Percentiles rank a stretch among this genome's conserved stretches.
phyloP scores from a whole-genome alignment of 2,888 invertebrate genomes.

The Acronicta psi region DNA sequence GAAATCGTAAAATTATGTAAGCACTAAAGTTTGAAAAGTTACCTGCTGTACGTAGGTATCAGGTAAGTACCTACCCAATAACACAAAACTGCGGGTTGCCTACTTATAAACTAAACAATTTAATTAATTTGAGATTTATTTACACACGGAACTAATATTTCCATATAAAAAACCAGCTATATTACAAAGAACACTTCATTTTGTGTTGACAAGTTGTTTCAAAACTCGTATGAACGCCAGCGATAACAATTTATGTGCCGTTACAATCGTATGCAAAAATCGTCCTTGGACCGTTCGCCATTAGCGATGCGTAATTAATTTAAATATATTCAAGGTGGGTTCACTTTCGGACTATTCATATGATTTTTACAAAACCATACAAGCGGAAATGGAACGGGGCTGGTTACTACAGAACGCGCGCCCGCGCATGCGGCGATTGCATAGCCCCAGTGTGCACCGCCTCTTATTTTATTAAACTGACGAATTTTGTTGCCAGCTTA shows the following conservation, averaged over 20 bases:
- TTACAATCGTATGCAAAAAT: conserved; percentile 81
- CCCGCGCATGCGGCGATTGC: conserved; percentile 56
- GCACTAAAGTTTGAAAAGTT: conserved; percentile 40
- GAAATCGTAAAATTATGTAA: conserved; percentile 13
- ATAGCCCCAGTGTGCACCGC: background rate
- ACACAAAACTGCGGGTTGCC: conserved; percentile 20
- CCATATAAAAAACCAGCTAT: conserved; percentile 27
- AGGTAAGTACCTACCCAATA: too few species aligned
- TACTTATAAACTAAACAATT: conserved; percentile 25
- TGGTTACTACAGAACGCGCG: conserved; percentile 58
- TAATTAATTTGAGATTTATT: conserved; percentile 1
- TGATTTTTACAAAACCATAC: conserved; percentile 74
- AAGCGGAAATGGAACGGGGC: conserved; percentile 75
- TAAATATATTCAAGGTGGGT: conserved; percentile 80
- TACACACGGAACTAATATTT: too few species aligned
- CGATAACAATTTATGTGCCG: conserved; percentile 71
- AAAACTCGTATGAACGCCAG: conserved; percentile 55
- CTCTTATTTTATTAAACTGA: conserved; percentile 9
- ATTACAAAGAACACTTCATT: conserved; percentile 46
- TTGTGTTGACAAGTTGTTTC: conserved; percentile 46
- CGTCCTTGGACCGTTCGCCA: conserved; percentile 81
- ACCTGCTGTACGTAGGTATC: conserved; percentile 21
- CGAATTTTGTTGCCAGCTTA: background rate
- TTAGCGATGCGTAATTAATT: conserved; percentile 81
- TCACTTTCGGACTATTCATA: conserved; percentile 79